A percentile compares a stretch with the other conserved stretches of the same genome.
Evolutionary conservation across 1,140 invertebrate genomes (phyloP).

Genomic region (Phymastichus coffea): DNA sequence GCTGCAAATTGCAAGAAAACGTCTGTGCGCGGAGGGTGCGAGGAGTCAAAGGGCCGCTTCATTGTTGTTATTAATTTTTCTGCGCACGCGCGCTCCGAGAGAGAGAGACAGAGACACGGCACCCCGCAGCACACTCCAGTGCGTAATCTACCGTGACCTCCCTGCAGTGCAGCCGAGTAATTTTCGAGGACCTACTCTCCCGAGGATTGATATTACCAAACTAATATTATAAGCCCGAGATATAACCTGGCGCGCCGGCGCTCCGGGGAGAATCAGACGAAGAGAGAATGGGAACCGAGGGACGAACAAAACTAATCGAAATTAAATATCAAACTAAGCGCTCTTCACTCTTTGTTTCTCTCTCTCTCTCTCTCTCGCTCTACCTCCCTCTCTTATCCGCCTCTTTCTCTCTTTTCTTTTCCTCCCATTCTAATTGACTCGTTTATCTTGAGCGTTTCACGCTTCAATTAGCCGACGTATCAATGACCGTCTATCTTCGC

Average conservation of each 20-base stretch:
- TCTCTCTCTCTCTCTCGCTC: no score
- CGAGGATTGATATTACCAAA: slow-evolving; percentile 19
- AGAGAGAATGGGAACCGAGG: background rate
- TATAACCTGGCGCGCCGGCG: background rate
- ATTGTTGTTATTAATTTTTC: slow-evolving; percentile 7
- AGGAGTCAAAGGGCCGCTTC: background rate
- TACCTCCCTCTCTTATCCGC: no score
- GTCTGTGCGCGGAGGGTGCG: background rate
- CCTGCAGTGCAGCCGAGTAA: slow-evolving; percentile 1
- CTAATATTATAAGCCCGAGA: slow-evolving; percentile 1
- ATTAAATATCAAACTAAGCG: slow-evolving; percentile 14
- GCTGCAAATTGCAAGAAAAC: no score
- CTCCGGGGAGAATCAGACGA: background rate
- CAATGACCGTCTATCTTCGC: no score
- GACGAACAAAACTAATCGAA: slow-evolving; percentile 5
- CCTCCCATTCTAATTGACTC: background rate
- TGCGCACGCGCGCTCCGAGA: no score
- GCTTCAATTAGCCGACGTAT: no score
- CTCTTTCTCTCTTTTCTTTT: no score
- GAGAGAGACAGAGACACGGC: slow-evolving; percentile 8
- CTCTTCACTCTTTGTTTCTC: no score
- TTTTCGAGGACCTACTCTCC: slow-evolving; percentile 12
- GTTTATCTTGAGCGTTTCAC: no score
- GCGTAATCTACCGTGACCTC: slow-evolving; percentile 21
- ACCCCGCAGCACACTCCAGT: background rate